Evolutionary conservation across 2,888 invertebrate species (phyloP).

Genomic region (Megalurothrips usitatus): DNA sequence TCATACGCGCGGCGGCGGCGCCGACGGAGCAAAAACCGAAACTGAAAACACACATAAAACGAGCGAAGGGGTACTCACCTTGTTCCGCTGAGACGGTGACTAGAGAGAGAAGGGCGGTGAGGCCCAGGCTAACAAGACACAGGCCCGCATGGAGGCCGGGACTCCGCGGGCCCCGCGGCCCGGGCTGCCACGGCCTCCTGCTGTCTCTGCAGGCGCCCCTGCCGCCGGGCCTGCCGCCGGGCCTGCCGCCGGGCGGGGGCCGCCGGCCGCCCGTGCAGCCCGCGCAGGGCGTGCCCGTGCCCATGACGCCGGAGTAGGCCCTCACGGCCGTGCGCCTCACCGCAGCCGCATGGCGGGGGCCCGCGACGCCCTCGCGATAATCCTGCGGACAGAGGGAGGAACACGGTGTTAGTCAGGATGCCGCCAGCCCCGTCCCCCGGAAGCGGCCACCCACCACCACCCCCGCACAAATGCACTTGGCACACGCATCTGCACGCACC

Average conservation of each 20-base stretch:
- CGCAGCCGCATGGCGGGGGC: not conserved
- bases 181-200: not conserved
- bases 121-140: not conserved
- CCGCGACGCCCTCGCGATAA: not conserved
- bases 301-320: too few species aligned
- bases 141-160: not conserved
- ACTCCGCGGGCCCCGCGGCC: not conserved
- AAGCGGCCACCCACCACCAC: too few species aligned
- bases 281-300: too few species aligned
- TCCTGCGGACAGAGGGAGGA: not conserved
- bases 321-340: not conserved
- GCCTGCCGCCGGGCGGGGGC: not conserved
- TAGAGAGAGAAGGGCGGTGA: constrained; percentile 9
- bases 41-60: too few species aligned
- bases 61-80: not conserved
- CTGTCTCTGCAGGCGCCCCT: not conserved
- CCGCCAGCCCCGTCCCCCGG: not conserved
- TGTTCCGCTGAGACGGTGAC: constrained; percentile 21
- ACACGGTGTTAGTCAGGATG: not conserved
- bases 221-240: not conserved
- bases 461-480: too few species aligned
- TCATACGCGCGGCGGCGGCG: too few species aligned
- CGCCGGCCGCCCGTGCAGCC: not conserved
- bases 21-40: too few species aligned
- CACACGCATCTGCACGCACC: too few species aligned